These are phyloP conservation scores for Polyommatus iphigenia DNA, from an alignment of 2,888 invertebrate species.

Conservation along the genomic window DNA sequence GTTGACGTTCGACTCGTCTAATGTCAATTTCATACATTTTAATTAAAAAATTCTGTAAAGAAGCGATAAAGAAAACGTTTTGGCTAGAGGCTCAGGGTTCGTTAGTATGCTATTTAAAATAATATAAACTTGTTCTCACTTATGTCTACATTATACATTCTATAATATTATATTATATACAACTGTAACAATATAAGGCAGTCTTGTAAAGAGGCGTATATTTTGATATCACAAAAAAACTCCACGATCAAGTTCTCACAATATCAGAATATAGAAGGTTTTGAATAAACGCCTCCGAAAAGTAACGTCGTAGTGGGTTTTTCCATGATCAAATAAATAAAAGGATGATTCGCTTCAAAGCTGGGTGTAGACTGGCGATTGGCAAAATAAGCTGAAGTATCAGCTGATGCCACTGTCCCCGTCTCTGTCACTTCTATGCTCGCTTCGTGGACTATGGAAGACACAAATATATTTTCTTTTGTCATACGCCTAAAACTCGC, in stretches of 20 bases:
- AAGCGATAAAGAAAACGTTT: too few species aligned
- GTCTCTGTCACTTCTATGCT: slow-evolving; percentile 87
- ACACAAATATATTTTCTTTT: slow-evolving; percentile 77
- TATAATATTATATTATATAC: neutral
- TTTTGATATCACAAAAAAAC: neutral
- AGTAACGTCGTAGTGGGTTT: slow-evolving; percentile 81
- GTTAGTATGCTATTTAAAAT: neutral
- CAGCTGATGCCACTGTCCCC: slow-evolving; percentile 85
- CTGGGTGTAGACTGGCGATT: slow-evolving; percentile 80
- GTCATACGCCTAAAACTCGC: slow-evolving; percentile 81
- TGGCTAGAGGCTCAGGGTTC: neutral
- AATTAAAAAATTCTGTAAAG: too few species aligned
- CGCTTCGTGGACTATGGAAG: slow-evolving; percentile 84
- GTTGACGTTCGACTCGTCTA: too few species aligned
- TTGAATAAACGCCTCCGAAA: slow-evolving; percentile 81
- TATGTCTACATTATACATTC: neutral
- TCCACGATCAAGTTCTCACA: neutral
- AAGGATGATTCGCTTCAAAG: slow-evolving; percentile 83
- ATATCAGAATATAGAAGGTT: slow-evolving; percentile 52
- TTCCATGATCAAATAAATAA: slow-evolving; percentile 84
- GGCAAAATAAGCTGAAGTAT: slow-evolving; percentile 70
- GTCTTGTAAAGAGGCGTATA: neutral
- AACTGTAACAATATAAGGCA: neutral
- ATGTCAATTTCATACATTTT: too few species aligned
- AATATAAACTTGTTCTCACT: neutral